Percentiles rank a stretch among this genome's conserved stretches.
These are phyloP conservation scores for Anagrus nilaparvatae DNA, from an alignment of 1,140 invertebrate species.

Conservation along the genomic window DNA sequence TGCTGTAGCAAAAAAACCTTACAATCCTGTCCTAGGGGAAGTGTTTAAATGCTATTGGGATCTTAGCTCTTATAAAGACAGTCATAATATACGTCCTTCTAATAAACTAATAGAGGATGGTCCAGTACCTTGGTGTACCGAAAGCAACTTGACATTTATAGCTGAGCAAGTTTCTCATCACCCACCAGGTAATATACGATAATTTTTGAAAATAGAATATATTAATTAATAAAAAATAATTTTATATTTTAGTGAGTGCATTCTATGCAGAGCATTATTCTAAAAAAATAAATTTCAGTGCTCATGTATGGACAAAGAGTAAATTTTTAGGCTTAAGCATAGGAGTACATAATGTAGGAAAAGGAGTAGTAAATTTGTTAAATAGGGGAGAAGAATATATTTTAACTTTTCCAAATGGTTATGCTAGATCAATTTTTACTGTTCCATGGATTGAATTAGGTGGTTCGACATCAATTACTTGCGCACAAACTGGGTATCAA, in stretches of 20 bases:
- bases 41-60: constrained; percentile 87
- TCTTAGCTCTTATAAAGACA: constrained; percentile 31
- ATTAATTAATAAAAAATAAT: no score
- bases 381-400: constrained; percentile 86
- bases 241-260: constrained; percentile 75
- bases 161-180: constrained; percentile 99
- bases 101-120: constrained; percentile 54
- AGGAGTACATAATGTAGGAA: constrained; percentile 79
- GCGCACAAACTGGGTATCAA: constrained; percentile 79
- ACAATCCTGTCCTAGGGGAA: constrained; percentile 95
- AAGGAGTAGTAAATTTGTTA: constrained; percentile 70
- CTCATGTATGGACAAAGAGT: constrained; percentile 95
- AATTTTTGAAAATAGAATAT: no score
- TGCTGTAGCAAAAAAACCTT: constrained; percentile 92
- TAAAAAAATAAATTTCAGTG: constrained; percentile 83
- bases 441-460: constrained; percentile 96
- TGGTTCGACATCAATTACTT: constrained; percentile 78
- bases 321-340: constrained; percentile 95
- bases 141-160: constrained; percentile 77
- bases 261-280: constrained; percentile 93
- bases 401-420: constrained; percentile 91
- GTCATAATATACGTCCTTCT: no score
- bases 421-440: constrained; percentile 89
- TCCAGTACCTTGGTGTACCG: constrained; percentile 70
- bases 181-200: constrained; percentile 67